Base-by-base conservation (phyloP, 2,888 invertebrate species). In the Helobdella robusta region DNA sequence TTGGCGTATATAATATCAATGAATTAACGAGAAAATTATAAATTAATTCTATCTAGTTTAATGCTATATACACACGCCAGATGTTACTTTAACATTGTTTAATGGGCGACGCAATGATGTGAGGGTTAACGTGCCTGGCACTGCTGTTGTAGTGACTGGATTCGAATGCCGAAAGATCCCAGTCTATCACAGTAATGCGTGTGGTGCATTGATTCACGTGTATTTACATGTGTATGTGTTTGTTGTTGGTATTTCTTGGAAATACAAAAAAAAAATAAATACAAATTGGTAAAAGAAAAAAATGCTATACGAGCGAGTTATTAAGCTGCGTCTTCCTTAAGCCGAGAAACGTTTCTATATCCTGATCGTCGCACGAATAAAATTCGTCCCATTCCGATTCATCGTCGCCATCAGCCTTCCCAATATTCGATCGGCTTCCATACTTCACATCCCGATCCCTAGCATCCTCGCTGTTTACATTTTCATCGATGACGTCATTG, bases 351-450 rank as follows among this genome's bases (percentile, higher is more conserved):
- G 60, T 60, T 40, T 30, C 40, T 23, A 36, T n/a, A 30, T 35
- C 34, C 4, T 34, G 40, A 46, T 60, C 60, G 28, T 60, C n/a
- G 44, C 60, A 60, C n/a, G 60, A 60, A 36, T 60, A 60, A n/a
- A 25, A 60, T 18, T 60, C 60, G 44, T 60, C 25, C 60, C 60
- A 60, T 50, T 4, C 5, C n/a, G 25, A 50, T 6, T 18, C 5
- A 50, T 8, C 6, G 4, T 25, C n/a, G 6, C 5, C 50, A n/a
- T 18, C 6, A n/a, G 20, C 50, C 50, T 23, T n/a, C 18, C 25
- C 5, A 50, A 50, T 23, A 50, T 50, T 18, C 50, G 6, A n/a
- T 18, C 5, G 20, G 25, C 50, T 18, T n/a, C n/a, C 5, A 5
- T 25, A 5, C 50, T 50, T 5, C 50, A 23, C 5, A 4, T 25